Evolutionary conservation across 2,888 invertebrate genomes (phyloP), one percentile per base, ranked within the genome.

Genomic region (Cybosia mesomella): DNA sequence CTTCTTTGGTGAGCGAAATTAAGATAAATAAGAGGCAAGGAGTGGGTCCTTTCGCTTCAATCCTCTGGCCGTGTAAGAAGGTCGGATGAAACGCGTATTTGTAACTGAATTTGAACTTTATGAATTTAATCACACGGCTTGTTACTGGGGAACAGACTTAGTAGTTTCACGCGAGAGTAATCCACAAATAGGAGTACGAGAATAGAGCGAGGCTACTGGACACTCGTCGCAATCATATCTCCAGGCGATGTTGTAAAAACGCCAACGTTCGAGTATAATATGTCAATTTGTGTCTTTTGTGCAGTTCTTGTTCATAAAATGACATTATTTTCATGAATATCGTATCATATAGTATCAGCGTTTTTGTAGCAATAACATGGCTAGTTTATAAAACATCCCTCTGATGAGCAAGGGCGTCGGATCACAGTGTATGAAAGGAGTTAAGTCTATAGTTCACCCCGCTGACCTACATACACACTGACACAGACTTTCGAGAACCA

Each of bases 151-250:
- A 81, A 82, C 80, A 84, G 80, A 80, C 82, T 83, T 72, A 81
- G 83, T 87, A 87, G 89, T 89, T 92, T 89, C 89, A 89, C 87
- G 85, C 86, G 85, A 89, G 90, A 90, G 90, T 92, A 87, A 88
- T 94, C 92, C 92, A 93, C 93, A 93, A 95, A 95, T 95, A 95
- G 94, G 89, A 89, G 90, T 90, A 90, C 92, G 87, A 94, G 93
- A 95, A 95, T 95, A 95, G 94, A 93, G 91, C 94, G 94, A 95
- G 94, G 94, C 94, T 93, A 93, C 92, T 94, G 93, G 89, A 89
- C 88, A 89, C 87, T 87, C 87, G 86, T 86, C 85, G 89, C 89
- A 89, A 91, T 89, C 89, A 89, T 90, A 91, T 92, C 91, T 92
- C 92, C 92, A 92, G 91, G 83, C 82, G 83, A 74, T 82, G 84